These are phyloP conservation scores for Drosophila limbata DNA, from an alignment of 2,888 invertebrate species.

Conservation along the genomic window DNA sequence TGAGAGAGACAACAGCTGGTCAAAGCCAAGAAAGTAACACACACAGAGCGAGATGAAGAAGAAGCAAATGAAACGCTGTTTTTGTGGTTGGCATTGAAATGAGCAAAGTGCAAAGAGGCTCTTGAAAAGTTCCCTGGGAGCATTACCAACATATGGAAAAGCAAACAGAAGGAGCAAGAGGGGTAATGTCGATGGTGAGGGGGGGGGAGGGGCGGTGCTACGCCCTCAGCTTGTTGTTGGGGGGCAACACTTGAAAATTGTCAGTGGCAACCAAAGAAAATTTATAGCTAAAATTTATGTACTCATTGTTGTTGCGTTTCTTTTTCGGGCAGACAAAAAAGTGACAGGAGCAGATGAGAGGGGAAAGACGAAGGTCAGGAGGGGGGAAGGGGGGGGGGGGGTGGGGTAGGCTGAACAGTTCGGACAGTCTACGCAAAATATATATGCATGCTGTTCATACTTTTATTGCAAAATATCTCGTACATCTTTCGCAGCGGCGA, in stretches of 20 bases:
- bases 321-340: slow-evolving; percentile 21
- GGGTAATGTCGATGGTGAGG: not conserved
- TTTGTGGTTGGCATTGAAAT: slow-evolving; percentile 80
- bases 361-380: not conserved
- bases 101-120: slow-evolving; percentile 40
- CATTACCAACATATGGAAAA: not conserved
- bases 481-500: slow-evolving; percentile 11
- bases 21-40: slow-evolving; percentile 63
- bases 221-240: slow-evolving; percentile 32
- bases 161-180: not conserved
- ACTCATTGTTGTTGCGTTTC: slow-evolving; percentile 53
- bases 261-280: slow-evolving; percentile 80
- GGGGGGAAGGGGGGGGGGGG: no score
- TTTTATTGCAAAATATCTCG: slow-evolving; percentile 79
- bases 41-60: no score
- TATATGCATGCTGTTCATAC: slow-evolving; percentile 75
- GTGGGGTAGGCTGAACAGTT: slow-evolving; percentile 13
- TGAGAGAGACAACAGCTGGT: slow-evolving; percentile 34
- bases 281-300: slow-evolving; percentile 78
- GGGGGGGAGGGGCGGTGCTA: not conserved
- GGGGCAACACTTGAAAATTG: slow-evolving; percentile 73
- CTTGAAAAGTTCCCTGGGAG: slow-evolving; percentile 2
- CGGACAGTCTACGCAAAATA: slow-evolving; percentile 67
- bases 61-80: slow-evolving; percentile 67
- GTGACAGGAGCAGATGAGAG: not conserved